Base-by-base conservation (phyloP, 2,888 invertebrate species). In the Idaea aversata region DNA sequence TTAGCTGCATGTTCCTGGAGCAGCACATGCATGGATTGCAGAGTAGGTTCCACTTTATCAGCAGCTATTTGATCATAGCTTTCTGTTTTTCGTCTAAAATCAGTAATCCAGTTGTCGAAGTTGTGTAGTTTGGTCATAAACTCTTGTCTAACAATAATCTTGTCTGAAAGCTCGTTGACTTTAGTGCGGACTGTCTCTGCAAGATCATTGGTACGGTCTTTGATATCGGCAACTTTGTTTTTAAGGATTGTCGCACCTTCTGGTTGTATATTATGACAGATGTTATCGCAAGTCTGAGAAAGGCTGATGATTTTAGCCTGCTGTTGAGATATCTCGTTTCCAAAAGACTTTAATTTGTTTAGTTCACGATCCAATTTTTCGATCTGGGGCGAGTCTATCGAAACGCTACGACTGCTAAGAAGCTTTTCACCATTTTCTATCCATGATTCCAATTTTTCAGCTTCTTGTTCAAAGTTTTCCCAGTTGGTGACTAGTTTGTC, bases 1-100 rank as follows among this genome's bases (percentile, higher is more conserved):
- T 97, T 97, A 61, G 97, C 97, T 2, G 96, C 95, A 82, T 97
- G 97, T 79, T 98, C 98, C 85, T 97, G 97, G 65, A 97, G 91
- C 34, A 98, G 90, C 0, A 95, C 95, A 83, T 98, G 97, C 74
- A 97, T 95, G 0, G 95, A 95, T 79, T 97, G 96, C 13, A 98
- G 87, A 57, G 95, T 95, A 0, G 95, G 94, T 77, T 97, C 97
- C 0, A 98, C 96, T 82, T 96, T 96, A 77, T 97, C 97, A 0
- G 96, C 94, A 72, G 95, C 95, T 0, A 98, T 95, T 83, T 97
- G 97, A 81, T 97, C 97, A 65, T 97, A 95, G 77, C 96, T 96
- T 61, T 95, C 95, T 34, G 96, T 94, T 76, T 96, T 96, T 47
- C 94, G 93, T 72, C 95, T 94, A 66, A 97, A 93, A 63, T 95